Evolutionary conservation across 2,113 vertebrate genomes (phyloP), one percentile per base, ranked within the genome.

Genomic region (Megaceryle maxima): DNA sequence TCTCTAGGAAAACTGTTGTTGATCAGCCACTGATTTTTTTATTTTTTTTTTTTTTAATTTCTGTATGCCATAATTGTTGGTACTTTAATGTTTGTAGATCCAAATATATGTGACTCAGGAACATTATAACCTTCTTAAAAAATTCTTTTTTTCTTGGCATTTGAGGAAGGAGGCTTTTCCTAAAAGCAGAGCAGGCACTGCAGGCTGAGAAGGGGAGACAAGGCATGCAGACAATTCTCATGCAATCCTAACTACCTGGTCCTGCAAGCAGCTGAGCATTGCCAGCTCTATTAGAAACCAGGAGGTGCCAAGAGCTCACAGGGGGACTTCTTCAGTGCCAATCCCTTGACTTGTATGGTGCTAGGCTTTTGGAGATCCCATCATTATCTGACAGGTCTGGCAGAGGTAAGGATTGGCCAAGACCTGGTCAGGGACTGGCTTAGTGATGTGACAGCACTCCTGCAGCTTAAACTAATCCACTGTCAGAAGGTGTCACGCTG

Each of bases 401-500:
- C 70, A 59, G 77, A 76, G 48, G 66, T 64, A 13, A 78, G 48
- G 25, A 33, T 73, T 84, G 72, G 16, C 70, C 66, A 59, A 43
- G 53, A 79, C 43, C 55, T 74, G 81, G 39, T 60, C 55, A 62
- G 85, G 26, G 55, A 29, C 57, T 5, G 17, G 56, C 53, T 88
- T 60, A 55, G 50, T 46, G 85, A n/a, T 77, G 90, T 78, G 73
- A 69, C 59, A 77, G 21, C 3, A 5, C 87, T 35, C 29, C 48
- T 74, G 90, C 66, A 81, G 59, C 89, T 96, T 88, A 70, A 60
- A 46, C 48, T 87, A 91, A 87, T 74, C 83, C 33, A 43, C 24
- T 62, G 87, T 43, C 46, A 63, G 77, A 72, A 81, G 83, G 87
- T 62, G 76, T 19, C 20, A 53, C 0, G 1, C 77, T 74, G 53